Evolutionary conservation across 2,888 invertebrate genomes (phyloP).

Genomic region (Chalcis sispes): DNA sequence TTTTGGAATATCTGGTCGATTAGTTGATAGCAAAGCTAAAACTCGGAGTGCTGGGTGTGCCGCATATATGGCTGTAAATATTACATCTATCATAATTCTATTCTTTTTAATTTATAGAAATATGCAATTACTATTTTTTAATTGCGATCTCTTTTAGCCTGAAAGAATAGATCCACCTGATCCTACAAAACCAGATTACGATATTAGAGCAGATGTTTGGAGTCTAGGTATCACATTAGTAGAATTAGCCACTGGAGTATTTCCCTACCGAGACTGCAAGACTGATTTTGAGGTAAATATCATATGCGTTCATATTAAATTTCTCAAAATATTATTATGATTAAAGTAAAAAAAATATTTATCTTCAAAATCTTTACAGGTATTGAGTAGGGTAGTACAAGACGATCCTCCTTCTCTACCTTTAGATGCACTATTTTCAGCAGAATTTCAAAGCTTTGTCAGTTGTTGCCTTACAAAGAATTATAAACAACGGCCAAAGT

Average conservation of each 20-base stretch:
- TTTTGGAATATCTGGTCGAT: constrained; percentile 98
- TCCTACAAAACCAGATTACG: constrained; percentile 95
- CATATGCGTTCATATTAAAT: constrained; percentile 75
- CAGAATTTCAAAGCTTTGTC: constrained; percentile 94
- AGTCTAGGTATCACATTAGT: constrained; percentile 97
- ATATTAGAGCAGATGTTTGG: constrained; percentile 99
- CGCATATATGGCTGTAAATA: constrained; percentile 97
- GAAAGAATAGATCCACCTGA: constrained; percentile 97
- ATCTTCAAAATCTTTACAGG: constrained; percentile 67
- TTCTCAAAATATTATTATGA: constrained; percentile 53
- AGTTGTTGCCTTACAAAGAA: constrained; percentile 95
- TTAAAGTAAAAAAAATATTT: not conserved
- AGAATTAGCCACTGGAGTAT: constrained; percentile 96
- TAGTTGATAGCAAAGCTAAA: constrained; percentile 98
- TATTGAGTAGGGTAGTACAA: constrained; percentile 83
- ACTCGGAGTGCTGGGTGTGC: constrained; percentile 98
- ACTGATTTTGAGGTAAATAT: constrained; percentile 94
- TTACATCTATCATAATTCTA: constrained; percentile 1
- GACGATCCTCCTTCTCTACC: constrained; percentile 93
- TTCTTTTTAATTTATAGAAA: constrained; percentile 10
- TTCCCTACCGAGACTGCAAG: constrained; percentile 95
- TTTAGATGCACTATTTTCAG: constrained; percentile 84
- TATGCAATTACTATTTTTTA: not conserved
- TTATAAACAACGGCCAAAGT: constrained; percentile 94
- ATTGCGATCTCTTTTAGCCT: constrained; percentile 80